Conservation (phyloP, 2,888 invertebrate genomes). For the Euclidia mi region DNA sequence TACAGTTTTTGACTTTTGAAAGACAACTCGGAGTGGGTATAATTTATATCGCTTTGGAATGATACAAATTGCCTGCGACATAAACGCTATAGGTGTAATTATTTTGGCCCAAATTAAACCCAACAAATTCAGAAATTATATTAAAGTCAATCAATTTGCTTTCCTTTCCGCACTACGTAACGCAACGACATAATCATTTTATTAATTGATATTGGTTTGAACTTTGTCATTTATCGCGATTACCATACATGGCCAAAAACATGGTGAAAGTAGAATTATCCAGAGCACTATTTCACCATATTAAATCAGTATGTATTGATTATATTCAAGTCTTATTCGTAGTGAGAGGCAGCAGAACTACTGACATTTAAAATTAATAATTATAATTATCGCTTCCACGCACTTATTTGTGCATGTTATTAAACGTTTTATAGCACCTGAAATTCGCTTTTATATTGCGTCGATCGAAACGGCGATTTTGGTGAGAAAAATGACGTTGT, state of each 20-base stretch:
- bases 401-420: slow-evolving; percentile 1
- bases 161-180: neutral
- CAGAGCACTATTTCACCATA: slow-evolving; percentile 63
- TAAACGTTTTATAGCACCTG: slow-evolving; percentile 7
- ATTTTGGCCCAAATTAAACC: too few relatives aligned
- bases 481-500: slow-evolving; percentile 1
- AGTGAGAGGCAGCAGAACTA: slow-evolving; percentile 51
- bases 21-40: too few relatives aligned
- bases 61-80: too few relatives aligned
- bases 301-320: slow-evolving; percentile 49
- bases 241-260: slow-evolving; percentile 9
- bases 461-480: slow-evolving; percentile 20
- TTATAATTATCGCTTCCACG: slow-evolving; percentile 8
- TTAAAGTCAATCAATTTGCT: too few relatives aligned
- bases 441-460: slow-evolving; percentile 12
- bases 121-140: too few relatives aligned
- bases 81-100: too few relatives aligned
- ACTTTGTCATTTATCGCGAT: slow-evolving; percentile 20
- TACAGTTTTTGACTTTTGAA: too few relatives aligned
- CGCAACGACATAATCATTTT: neutral
- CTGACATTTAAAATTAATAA: slow-evolving; percentile 48
- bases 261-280: slow-evolving; percentile 59
- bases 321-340: slow-evolving; percentile 34
- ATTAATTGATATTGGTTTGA: slow-evolving; percentile 7
- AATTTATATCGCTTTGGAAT: too few relatives aligned